phyloP scores from a whole-genome alignment of 1,140 invertebrate species.

The Cydia amplana region DNA sequence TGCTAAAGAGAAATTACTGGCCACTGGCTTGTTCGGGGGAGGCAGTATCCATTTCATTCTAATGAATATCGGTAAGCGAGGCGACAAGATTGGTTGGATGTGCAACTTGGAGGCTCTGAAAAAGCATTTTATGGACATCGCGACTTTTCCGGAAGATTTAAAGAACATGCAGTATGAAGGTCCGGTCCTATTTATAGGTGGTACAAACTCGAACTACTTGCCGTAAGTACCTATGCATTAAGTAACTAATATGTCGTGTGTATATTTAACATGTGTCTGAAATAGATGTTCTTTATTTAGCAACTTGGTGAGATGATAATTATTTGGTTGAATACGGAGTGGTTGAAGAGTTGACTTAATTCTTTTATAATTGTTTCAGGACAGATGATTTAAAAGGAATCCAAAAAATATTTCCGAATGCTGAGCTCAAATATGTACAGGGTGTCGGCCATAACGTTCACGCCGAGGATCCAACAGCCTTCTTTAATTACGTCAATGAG shows the following conservation, averaged over 20 bases:
- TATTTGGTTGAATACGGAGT: neutral
- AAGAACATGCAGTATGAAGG: conserved; percentile 77
- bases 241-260: too few relatives aligned
- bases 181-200: conserved; percentile 87
- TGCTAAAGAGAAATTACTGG: conserved; percentile 71
- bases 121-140: conserved; percentile 75
- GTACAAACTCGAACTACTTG: conserved; percentile 85
- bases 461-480: conserved; percentile 87
- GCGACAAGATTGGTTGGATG: conserved; percentile 54
- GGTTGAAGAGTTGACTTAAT: neutral
- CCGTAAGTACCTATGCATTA: conserved; percentile 78
- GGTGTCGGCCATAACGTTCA: conserved; percentile 93
- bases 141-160: conserved; percentile 79
- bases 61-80: conserved; percentile 51
- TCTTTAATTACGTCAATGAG: conserved; percentile 73
- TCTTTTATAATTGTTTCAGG: conserved; percentile 52
- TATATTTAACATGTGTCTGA: neutral
- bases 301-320: neutral
- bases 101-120: conserved; percentile 55
- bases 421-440: conserved; percentile 83
- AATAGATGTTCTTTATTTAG: neutral
- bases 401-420: conserved; percentile 84
- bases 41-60: conserved; percentile 47
- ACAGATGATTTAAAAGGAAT: conserved; percentile 81
- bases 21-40: conserved; percentile 42